Conservation (phyloP, 2,113 vertebrate genomes). For the Bubo bubo region DNA sequence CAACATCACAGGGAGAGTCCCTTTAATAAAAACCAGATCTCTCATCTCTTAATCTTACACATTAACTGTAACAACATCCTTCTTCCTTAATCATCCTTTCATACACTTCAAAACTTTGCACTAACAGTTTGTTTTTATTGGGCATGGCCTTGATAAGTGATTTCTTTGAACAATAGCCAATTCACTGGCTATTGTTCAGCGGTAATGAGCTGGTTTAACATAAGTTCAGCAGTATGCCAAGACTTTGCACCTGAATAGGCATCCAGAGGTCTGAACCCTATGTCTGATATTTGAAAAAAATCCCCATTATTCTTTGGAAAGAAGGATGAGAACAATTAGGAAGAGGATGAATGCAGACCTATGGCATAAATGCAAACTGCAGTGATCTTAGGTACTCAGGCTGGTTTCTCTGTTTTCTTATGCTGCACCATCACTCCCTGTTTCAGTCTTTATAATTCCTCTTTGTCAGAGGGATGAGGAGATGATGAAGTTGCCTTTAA, state of each 20-base stretch:
- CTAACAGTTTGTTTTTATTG: conserved; percentile 9
- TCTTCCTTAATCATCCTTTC: conserved; percentile 31
- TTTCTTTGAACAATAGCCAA: conserved; percentile 47
- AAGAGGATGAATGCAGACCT: not conserved
- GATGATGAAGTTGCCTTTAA: not conserved
- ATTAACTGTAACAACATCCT: conserved; percentile 11
- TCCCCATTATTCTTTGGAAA: not conserved
- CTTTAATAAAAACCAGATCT: not conserved
- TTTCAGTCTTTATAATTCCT: not conserved
- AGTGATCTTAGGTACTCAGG: not conserved
- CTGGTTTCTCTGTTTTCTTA: not conserved
- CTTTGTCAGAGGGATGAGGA: not conserved
- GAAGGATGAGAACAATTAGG: not conserved
- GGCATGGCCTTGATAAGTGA: conserved; percentile 6
- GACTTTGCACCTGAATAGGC: not conserved
- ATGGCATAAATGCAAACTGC: not conserved
- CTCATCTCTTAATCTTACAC: not conserved
- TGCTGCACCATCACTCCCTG: not conserved
- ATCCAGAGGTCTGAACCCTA: not conserved
- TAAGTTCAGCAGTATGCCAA: not conserved
- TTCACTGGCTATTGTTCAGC: not conserved
- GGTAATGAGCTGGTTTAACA: not conserved
- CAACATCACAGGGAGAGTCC: not conserved
- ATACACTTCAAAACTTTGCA: not conserved
- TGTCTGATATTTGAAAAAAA: not conserved